Base-by-base conservation (phyloP, 2,113 vertebrate species). In the Platichthys flesus region DNA sequence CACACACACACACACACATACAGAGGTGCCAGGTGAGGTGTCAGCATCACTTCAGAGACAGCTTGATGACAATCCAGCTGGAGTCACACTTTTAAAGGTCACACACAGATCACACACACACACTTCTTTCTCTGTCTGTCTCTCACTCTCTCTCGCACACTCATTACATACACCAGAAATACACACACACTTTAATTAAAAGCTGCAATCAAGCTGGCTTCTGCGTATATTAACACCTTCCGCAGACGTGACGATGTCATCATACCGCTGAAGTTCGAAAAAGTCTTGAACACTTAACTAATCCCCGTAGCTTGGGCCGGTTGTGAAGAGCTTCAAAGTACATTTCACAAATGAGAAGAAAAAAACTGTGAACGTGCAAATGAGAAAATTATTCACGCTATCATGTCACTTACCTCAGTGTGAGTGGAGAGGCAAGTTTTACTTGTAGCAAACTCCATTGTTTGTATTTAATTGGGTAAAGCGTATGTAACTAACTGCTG, bases 61-160 rank as follows among this genome's bases (percentile, higher is more conserved):
- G 75, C 89, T 87, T 89, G 89, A 91, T 79, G 82, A 90, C 81
- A 91, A 90, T 90, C 86, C 90, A 90, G 89, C 82, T 85, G 82
- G 71, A 93, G 86, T 93, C 89, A 88, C 91, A 93, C 92, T 79
- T 88, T 79, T 71, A 93, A 93, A 94, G 92, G 91, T 94, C 92
- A 91, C 80, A 81, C 71, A 82, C 71, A 78, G 28, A 31, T 31
- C 28, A 31, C 10, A 24, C 66, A 76, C 35, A 37, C 35, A 21
- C 66, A 76, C 57, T 18, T 58, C 35, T 81, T 63, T 65, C 23
- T 60, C 21, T 75, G 62, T 81, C 55, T 14, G 26, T 78, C 84
- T 73, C 5, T 66, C 24, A 64, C 47, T 40, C 71, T 16, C 57
- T 15, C 66, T 24, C 71, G 21, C 63, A 16, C 37, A n/a, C 86